Evolutionary conservation across 2,888 invertebrate species (phyloP), one percentile per base, ranked within the genome.

Genomic region (Tineola bisselliella): DNA sequence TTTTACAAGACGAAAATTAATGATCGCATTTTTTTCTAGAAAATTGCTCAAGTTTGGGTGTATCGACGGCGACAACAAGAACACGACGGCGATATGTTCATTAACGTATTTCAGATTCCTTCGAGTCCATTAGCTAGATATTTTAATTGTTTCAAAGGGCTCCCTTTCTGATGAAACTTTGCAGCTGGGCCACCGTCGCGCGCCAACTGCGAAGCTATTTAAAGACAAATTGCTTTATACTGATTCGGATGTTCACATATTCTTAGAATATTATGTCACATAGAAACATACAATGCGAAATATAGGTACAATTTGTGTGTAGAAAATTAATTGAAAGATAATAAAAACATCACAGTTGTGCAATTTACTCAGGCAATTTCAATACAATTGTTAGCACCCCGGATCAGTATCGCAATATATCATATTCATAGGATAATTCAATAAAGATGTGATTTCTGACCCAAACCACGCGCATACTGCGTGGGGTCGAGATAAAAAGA

Each of bases 361-460:
- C 10, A 31, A 31, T 31, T 31, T 31, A 31, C 31, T 10, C 31
- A 31, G 31, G 5, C 31, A 38, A 17, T 19, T n/a, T 38, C 54
- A 38, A 56, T 18, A 13, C 56, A 52, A 56, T 81, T 76, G 74
- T 79, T 70, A 69, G 70, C 76, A 73, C 80, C 79, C 79, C 74
- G 72, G 71, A 71, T 75, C 75, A 70, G 71, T 70, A 76, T 72
- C 73, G 70, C 75, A 70, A 77, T 81, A 81, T 77, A 84, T 86
- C 80, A 82, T 76, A 84, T 83, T 82, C 78, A 79, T 81, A 84
- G 82, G 81, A 83, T 84, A 84, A 84, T 87, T 84, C 84, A 82
- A 86, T 84, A 82, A 77, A 72, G 68, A 70, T 70, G 73, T 79
- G 79, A 83, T 81, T 81, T 74, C 73, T 76, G 76, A 78, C 76